phyloP scores from a whole-genome alignment of 2,888 invertebrate genomes.

The Drosophila kuntzei region DNA sequence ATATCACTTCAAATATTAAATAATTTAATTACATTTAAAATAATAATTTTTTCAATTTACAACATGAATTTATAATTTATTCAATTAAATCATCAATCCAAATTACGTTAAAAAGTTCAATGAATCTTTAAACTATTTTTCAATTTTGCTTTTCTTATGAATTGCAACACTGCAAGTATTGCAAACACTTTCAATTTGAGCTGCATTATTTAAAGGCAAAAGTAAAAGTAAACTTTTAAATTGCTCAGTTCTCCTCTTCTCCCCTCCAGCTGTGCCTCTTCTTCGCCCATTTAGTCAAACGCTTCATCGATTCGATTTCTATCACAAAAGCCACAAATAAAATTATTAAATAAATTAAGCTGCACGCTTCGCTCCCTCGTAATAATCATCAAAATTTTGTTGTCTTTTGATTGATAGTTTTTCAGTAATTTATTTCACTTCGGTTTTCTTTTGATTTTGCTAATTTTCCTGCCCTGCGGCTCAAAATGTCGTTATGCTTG shows the following conservation, averaged over 20 bases:
- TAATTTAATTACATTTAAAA: background rate
- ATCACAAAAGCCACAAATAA: slow-evolving; percentile 40
- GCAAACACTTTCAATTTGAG: slow-evolving; percentile 33
- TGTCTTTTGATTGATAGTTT: slow-evolving; percentile 78
- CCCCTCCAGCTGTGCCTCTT: background rate
- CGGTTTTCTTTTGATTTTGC: slow-evolving; percentile 17
- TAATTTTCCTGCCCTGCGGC: slow-evolving; percentile 35
- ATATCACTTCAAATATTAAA: background rate
- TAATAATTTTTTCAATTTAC: background rate
- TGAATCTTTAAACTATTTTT: slow-evolving; percentile 16
- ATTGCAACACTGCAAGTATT: slow-evolving; percentile 3
- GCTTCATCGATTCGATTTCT: slow-evolving; percentile 48
- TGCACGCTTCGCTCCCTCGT: slow-evolving; percentile 65
- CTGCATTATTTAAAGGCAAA: slow-evolving; percentile 53
- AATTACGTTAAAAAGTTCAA: slow-evolving; percentile 23
- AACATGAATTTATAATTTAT: background rate
- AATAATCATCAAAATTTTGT: slow-evolving; percentile 63
- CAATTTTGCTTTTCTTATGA: slow-evolving; percentile 6
- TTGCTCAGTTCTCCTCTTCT: background rate
- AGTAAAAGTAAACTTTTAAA: slow-evolving; percentile 55
- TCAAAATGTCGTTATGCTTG: slow-evolving; percentile 62
- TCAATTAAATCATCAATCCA: background rate
- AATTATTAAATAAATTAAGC: slow-evolving; percentile 64
- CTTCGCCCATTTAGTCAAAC: slow-evolving; percentile 7
- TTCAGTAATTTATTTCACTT: slow-evolving; percentile 31